Base-by-base conservation (phyloP, 2,888 invertebrate genomes). In the Acanthosoma haemorrhoidale region DNA sequence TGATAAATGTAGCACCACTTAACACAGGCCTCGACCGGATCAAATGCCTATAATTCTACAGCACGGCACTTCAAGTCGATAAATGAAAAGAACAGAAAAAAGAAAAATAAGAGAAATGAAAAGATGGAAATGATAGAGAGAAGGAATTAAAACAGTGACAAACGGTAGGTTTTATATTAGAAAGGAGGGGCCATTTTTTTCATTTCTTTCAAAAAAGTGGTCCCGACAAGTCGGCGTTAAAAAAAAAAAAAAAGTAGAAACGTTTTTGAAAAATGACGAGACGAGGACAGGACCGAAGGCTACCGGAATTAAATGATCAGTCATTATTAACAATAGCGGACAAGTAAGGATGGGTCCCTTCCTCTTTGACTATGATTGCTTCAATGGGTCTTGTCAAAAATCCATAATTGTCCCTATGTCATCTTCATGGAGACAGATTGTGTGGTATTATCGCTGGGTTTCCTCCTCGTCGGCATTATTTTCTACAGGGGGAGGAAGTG, bases 301-400 rank as follows among this genome's bases (percentile, higher is more conserved):
- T 59, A 57, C 34, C 67, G 67, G 67, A 67, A 51, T 67, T 32
- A 57, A 57, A 67, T 38, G 67, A 67, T 67, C 67, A 32, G 67
- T 67, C 67, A 67, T 67, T 21, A 39, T 67, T 67, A 67, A 57
- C 43, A 15, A n/a, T 13, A 16, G 11, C 16, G 16, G 67, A 57
- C 67, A 57, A 67, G 67, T 32, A 67, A 67, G 43, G 67, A 67
- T 67, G 43, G 21, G 18, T 67, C 57, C 67, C 67, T 67, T 13
- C 25, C 39, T 21, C 25, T 11, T 4, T 13, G 9, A 8, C 3
- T 41, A 2, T 31, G 25, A 32, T 11, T n/a, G 8, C 63, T 34
- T 5, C 41, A 31, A 41, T 41, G 9, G 29, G 16, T 64, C 38
- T 41, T 6, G 5, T 25, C 51, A n/a, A 25, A 6, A n/a, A n/a